A percentile compares a stretch with the other conserved stretches of the same genome.
phyloP scores from a whole-genome alignment of 1,140 invertebrate genomes.

The Drosophila cardini region DNA sequence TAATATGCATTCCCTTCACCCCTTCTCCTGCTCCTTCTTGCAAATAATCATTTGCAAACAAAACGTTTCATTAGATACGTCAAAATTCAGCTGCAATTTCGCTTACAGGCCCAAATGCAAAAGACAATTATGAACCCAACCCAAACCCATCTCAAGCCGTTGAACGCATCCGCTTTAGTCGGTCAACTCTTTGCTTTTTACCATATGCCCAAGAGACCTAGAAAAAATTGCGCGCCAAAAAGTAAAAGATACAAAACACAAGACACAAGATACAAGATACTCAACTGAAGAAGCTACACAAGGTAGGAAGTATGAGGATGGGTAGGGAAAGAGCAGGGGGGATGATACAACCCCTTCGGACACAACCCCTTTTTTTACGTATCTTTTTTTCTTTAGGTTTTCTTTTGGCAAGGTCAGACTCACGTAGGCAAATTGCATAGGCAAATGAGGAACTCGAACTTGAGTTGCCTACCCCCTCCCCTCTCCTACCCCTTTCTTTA shows the following conservation, averaged over 20 bases:
- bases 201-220: constrained; percentile 60
- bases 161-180: constrained; percentile 17
- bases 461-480: not conserved
- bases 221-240: constrained; percentile 75
- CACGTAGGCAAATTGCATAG: constrained; percentile 66
- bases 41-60: constrained; percentile 56
- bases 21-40: constrained; percentile 2
- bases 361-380: constrained; percentile 23
- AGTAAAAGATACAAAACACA: constrained; percentile 22
- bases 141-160: constrained; percentile 25
- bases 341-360: constrained; percentile 46
- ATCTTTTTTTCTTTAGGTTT: not conserved
- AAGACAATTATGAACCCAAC: constrained; percentile 22
- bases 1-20: constrained; percentile 21
- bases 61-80: constrained; percentile 63
- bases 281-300: constrained; percentile 54
- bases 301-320: constrained; percentile 38
- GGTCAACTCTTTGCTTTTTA: constrained; percentile 74
- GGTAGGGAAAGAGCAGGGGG: not conserved
- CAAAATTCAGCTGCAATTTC: constrained; percentile 42
- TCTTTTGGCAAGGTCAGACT: constrained; percentile 63
- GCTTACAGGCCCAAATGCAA: constrained; percentile 31
- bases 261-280: constrained; percentile 15
- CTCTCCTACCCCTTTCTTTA: not conserved
- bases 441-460: constrained; percentile 41